phyloP scores from a whole-genome alignment of 2,113 vertebrate species.

The Calcarius ornatus region DNA sequence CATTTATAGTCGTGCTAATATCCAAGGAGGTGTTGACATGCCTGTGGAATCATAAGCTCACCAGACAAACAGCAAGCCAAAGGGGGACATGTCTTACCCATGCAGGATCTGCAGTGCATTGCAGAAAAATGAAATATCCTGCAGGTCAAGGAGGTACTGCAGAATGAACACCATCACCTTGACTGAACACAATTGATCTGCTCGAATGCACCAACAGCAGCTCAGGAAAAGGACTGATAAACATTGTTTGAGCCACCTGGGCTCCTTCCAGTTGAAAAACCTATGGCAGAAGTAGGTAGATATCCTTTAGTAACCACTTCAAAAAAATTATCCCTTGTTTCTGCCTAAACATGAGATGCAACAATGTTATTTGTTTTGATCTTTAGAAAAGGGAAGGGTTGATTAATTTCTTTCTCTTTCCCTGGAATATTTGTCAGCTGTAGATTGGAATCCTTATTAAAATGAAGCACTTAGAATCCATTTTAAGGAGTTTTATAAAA shows the following conservation, averaged over 20 bases:
- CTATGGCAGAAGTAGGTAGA: neutral
- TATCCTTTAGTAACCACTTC: neutral
- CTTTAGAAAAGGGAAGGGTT: neutral
- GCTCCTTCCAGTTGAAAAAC: neutral
- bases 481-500: neutral
- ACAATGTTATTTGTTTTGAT: neutral
- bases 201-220: neutral
- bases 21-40: neutral
- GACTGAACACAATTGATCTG: neutral
- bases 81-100: neutral
- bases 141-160: neutral
- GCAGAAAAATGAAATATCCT: neutral
- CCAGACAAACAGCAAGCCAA: neutral
- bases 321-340: neutral
- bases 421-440: neutral
- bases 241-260: neutral
- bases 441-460: neutral
- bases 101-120: neutral
- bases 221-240: neutral
- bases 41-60: neutral
- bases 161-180: neutral
- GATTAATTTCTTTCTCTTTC: neutral
- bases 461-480: neutral
- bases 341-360: neutral
- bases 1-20: conserved; percentile 23